Percentiles rank a stretch among this genome's conserved stretches.
These are phyloP conservation scores for Fregata magnificens DNA, from an alignment of 2,113 vertebrate species.

Conservation along the genomic window DNA sequence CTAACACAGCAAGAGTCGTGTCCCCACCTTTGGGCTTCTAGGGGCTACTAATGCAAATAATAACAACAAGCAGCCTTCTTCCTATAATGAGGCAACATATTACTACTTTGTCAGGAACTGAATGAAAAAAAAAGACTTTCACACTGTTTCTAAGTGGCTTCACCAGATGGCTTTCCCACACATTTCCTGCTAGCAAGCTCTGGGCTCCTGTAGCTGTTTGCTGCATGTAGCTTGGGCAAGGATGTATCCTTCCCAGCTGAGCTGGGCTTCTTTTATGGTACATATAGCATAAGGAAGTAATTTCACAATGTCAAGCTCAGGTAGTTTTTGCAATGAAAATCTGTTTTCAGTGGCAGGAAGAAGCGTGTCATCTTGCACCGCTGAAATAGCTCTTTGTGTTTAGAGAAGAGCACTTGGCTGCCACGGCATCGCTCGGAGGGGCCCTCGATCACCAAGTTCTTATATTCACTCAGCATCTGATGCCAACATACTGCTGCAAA, in stretches of 20 bases:
- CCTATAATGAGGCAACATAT: constrained; percentile 13
- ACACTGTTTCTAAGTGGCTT: constrained; percentile 24
- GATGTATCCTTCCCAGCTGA: neutral
- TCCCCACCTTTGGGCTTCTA: neutral
- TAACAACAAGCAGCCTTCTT: neutral
- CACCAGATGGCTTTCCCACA: constrained; percentile 67
- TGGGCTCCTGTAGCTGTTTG: constrained; percentile 33
- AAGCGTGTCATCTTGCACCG: neutral
- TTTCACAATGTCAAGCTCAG: constrained; percentile 25
- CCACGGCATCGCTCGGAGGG: neutral
- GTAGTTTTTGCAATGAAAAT: constrained; percentile 29
- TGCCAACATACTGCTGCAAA: constrained; percentile 2
- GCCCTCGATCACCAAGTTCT: constrained; percentile 9
- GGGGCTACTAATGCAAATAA: neutral
- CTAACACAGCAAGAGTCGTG: neutral
- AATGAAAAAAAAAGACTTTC: constrained; percentile 49
- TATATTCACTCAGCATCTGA: neutral
- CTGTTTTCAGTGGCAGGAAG: neutral
- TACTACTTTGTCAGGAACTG: constrained; percentile 61
- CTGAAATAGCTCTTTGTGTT: constrained; percentile 37
- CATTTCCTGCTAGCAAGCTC: constrained; percentile 48
- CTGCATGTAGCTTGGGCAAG: neutral
- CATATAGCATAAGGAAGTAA: neutral
- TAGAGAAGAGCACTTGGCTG: neutral
- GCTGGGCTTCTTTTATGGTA: neutral